A percentile compares a stretch with the other conserved stretches of the same genome.
These are phyloP conservation scores for human (Homo sapiens) DNA, from an alignment of 2,113 vertebrate species.

Conservation along the genomic window GRCh38 chrX:51740001-51740500, in stretches of 20 bases:
- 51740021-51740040: neutral
- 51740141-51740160: slow-evolving; percentile 6
- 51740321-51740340: neutral
- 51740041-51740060: neutral
- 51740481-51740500: neutral
- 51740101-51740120: neutral
- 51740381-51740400: neutral
- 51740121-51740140: neutral
- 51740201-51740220: neutral
- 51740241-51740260: neutral
- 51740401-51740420: neutral
- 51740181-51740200: neutral
- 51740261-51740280: neutral
- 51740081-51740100: neutral
- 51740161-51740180: neutral
- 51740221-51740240: neutral
- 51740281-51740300: neutral
- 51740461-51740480: neutral
- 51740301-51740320: neutral
- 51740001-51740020: neutral
- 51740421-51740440: neutral
- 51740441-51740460: slow-evolving; percentile 14
- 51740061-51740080: neutral
- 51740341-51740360: neutral
- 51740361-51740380: neutral